Percentiles rank a stretch among this genome's conserved stretches.
These are phyloP conservation scores for Genyomyrus donnyi DNA, from an alignment of 2,113 vertebrate species.

Conservation along the genomic window DNA sequence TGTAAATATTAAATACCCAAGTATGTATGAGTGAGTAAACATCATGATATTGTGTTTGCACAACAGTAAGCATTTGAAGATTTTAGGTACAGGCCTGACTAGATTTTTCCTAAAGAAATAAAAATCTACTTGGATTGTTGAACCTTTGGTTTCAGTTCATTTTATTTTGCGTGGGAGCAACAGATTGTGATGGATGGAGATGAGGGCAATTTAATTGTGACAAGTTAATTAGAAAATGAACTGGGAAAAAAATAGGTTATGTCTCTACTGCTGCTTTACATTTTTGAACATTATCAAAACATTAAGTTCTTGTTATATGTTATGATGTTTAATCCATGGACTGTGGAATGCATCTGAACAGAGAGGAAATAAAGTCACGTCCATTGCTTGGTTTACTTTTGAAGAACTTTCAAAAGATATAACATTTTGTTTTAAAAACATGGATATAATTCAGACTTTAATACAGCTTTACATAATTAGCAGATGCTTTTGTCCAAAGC, in stretches of 20 bases:
- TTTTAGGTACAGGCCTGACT: conserved; percentile 60
- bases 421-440: neutral
- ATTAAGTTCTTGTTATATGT: neutral
- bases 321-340: neutral
- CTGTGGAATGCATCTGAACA: neutral
- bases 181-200: neutral
- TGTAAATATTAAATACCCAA: conserved; percentile 7
- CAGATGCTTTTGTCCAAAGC: neutral
- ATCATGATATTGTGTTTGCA: conserved; percentile 52
- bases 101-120: conserved; percentile 71
- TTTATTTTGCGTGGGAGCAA: neutral
- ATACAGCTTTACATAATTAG: neutral
- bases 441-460: neutral
- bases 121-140: conserved; percentile 57
- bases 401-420: neutral
- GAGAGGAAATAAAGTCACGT: neutral
- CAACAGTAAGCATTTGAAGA: conserved; percentile 54
- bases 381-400: neutral
- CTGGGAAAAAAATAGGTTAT: neutral
- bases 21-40: conserved; percentile 41
- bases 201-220: neutral
- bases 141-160: conserved; percentile 29
- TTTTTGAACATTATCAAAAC: neutral
- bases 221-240: neutral
- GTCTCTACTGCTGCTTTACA: neutral